These are phyloP conservation scores for Leptosomus discolor DNA, from an alignment of 2,113 vertebrate genomes.

Conservation along the genomic window DNA sequence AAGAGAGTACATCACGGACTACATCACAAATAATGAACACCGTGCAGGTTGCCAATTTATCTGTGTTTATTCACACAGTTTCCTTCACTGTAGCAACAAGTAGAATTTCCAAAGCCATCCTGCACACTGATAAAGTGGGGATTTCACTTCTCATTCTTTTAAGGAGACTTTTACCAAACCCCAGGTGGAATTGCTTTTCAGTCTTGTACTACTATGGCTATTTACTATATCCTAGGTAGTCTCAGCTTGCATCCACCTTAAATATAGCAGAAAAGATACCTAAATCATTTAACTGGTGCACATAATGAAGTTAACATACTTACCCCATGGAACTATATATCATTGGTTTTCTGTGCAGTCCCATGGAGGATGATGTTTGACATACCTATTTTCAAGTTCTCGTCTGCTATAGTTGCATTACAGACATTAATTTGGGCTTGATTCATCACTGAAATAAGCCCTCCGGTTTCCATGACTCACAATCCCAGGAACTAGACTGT, in stretches of 20 bases:
- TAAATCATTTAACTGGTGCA: neutral
- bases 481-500: neutral
- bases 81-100: slow-evolving; percentile 4
- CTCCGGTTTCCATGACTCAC: neutral
- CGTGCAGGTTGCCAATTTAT: neutral
- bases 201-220: neutral
- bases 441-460: neutral
- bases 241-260: neutral
- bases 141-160: neutral
- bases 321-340: neutral
- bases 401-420: neutral
- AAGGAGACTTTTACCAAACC: neutral
- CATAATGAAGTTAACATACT: neutral
- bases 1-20: neutral
- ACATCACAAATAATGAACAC: neutral
- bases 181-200: neutral
- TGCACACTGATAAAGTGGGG: neutral
- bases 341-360: neutral
- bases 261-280: neutral
- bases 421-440: neutral
- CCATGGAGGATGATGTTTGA: neutral
- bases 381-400: neutral
- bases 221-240: neutral
- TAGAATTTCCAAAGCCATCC: neutral
- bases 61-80: slow-evolving; percentile 18